A percentile compares a stretch with the other conserved stretches of the same genome.
These are phyloP conservation scores for Heliconius hortense DNA, from an alignment of 2,888 invertebrate species.

Conservation along the genomic window DNA sequence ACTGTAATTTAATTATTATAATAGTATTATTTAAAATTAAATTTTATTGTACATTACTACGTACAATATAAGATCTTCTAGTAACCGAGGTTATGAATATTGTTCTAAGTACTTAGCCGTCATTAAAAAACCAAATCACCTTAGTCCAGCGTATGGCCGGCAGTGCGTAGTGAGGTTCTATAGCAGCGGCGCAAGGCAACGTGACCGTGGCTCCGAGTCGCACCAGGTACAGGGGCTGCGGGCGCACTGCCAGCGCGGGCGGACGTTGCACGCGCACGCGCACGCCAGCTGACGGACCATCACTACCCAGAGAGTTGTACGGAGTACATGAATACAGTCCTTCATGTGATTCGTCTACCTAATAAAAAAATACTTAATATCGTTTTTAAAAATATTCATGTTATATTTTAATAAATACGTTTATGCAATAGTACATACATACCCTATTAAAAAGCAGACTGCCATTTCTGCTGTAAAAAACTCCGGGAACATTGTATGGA, in stretches of 20 bases:
- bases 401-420: background rate
- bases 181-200: conserved; percentile 90
- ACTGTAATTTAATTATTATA: no score
- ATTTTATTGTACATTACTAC: no score
- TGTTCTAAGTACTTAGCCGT: background rate
- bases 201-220: conserved; percentile 90
- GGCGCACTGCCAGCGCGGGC: conserved; percentile 90
- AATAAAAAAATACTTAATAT: conserved; percentile 23
- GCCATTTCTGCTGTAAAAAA: conserved; percentile 92
- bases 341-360: conserved; percentile 91
- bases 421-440: conserved; percentile 46
- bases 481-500: conserved; percentile 93
- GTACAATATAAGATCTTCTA: no score
- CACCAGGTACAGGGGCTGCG: conserved; percentile 91
- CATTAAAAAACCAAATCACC: conserved; percentile 43
- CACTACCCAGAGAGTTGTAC: conserved; percentile 93
- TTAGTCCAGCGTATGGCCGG: conserved; percentile 54
- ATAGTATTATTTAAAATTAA: no score
- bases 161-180: conserved; percentile 54
- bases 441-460: conserved; percentile 90
- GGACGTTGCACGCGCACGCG: conserved; percentile 92
- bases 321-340: conserved; percentile 96
- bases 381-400: background rate
- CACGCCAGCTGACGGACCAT: conserved; percentile 91
- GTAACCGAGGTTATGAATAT: no score